Evolutionary conservation across 2,113 vertebrate genomes (phyloP), one percentile per base, ranked within the genome.

Genomic region (Pterocles gutturalis): DNA sequence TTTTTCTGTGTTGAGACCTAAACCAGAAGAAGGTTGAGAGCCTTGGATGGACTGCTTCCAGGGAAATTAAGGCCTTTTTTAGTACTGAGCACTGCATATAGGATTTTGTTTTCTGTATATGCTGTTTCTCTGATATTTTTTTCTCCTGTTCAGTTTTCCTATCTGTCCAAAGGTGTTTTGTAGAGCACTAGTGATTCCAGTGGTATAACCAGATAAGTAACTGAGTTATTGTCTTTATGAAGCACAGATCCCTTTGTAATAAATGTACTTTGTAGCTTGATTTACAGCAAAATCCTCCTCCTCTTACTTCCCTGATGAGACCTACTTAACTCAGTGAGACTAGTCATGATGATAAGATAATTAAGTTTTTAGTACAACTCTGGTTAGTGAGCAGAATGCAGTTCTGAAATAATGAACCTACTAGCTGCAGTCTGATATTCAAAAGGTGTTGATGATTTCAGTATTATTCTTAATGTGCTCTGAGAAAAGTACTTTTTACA

Each of bases 311-410:
- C 91, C 90, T 85, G 81, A 97, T 91, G 91, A 96, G 91, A 92
- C 81, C 91, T 92, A 94, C 62, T 96, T 96, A 97, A 96, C 89
- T 92, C 91, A 96, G 87, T n/a, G 61, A 91, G 90, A 97, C 97
- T 96, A 97, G 92, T 96, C 94, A 76, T 49, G 89, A 94, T 79
- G 92, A 97, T 92, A 89, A 93, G 87, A 96, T 96, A 96, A 96
- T 97, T 90, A 97, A 96, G 96, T 93, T 96, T 97, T 95, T 96
- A 95, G 95, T 93, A 96, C 77, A 95, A 94, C 84, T 91, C 89
- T 85, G 78, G 80, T 94, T 94, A 93, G 73, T 69, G 91, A 95
- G 87, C 86, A 83, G 96, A 97, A 97, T 83, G 65, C 79, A 92
- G 89, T 38, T 76, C 70, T 71, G 66, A 95, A 75, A 86, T 64